Percentiles rank a stretch among this genome's conserved stretches.
Conservation (phyloP, 2,797 vertebrate species). For the Peromyscus aztecus region DNA sequence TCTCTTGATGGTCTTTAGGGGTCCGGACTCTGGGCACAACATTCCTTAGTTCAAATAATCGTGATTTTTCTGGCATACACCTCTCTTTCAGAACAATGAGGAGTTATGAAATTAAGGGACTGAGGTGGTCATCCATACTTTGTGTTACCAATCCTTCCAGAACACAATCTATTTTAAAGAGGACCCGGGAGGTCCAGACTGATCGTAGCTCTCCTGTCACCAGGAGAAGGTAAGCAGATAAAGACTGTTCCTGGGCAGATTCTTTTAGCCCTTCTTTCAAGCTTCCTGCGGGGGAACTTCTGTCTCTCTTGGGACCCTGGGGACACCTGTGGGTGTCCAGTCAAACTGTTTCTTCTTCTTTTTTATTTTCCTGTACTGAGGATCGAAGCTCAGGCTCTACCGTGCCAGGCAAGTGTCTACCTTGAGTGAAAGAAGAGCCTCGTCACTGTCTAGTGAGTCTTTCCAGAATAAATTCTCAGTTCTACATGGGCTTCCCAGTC, state of each 20-base stretch:
- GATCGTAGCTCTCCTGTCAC: not conserved
- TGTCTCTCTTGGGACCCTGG: not conserved
- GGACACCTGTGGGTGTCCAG: not conserved
- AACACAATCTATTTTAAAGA: not conserved
- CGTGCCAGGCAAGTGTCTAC: not conserved
- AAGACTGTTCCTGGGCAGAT: not conserved
- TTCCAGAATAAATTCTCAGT: slow-evolving; percentile 15
- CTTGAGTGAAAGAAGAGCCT: not conserved
- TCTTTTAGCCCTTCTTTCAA: not conserved
- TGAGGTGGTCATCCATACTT: not conserved
- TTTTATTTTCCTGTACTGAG: not conserved
- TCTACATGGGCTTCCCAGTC: not conserved
- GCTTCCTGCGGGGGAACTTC: not conserved
- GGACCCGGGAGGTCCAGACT: not conserved
- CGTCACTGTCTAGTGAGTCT: not conserved
- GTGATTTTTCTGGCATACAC: not conserved
- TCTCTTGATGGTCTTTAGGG: too few species aligned
- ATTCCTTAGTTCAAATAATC: not conserved
- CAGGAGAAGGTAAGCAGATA: not conserved
- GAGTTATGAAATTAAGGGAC: not conserved
- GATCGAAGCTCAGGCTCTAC: not conserved
- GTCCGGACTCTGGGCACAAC: too few species aligned
- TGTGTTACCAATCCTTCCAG: not conserved
- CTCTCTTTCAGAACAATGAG: not conserved
- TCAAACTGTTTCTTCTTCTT: not conserved